Percentiles rank a stretch among this genome's conserved stretches.
These are phyloP conservation scores for Zhengitettix transpicula DNA, from an alignment of 2,888 invertebrate genomes.

Conservation along the genomic window DNA sequence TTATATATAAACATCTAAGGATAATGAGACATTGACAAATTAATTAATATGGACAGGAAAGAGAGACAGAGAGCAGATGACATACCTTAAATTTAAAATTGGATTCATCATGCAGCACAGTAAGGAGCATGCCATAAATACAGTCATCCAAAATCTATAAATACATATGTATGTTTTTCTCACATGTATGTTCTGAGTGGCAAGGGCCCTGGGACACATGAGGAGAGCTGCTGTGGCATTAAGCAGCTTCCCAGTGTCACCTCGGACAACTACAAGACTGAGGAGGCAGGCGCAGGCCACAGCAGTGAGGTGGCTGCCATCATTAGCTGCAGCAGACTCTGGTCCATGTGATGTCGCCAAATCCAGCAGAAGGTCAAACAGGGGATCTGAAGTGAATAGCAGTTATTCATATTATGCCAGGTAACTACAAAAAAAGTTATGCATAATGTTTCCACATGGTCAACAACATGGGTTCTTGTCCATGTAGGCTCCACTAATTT, in stretches of 20 bases:
- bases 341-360: constrained; percentile 55
- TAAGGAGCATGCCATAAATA: no score
- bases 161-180: constrained; percentile 12
- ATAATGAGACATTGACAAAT: no score
- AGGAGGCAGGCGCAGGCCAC: constrained; percentile 84
- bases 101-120: no score
- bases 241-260: constrained; percentile 80
- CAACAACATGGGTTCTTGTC: no score
- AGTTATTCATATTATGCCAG: neutral
- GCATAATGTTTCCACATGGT: no score
- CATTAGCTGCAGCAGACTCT: constrained; percentile 37
- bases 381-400: constrained; percentile 38
- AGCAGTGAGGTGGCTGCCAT: constrained; percentile 59
- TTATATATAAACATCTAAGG: no score
- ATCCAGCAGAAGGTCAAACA: constrained; percentile 72
- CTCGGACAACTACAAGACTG: constrained; percentile 80
- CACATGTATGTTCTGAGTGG: constrained; percentile 67
- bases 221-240: constrained; percentile 73
- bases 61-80: no score
- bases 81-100: no score
- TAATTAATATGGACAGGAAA: no score
- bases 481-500: no score
- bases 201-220: constrained; percentile 64
- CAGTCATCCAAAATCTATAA: neutral
- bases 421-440: no score